Conservation (phyloP, 2,113 vertebrate genomes). For the Gymnocephalus cernua region DNA sequence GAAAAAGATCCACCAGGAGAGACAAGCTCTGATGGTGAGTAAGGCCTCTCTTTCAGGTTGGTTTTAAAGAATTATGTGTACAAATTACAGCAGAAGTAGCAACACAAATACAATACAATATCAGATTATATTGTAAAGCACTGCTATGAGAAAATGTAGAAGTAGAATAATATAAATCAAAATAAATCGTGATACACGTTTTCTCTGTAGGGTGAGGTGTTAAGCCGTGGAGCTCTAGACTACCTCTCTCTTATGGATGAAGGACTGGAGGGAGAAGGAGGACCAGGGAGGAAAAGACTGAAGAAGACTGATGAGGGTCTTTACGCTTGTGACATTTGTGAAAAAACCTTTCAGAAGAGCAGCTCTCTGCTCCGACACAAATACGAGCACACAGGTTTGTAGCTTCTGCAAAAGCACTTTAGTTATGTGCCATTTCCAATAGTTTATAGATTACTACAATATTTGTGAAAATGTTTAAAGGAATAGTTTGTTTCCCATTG, state of each 20-base stretch:
- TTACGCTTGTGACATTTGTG: conserved; percentile 88
- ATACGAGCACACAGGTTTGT: conserved; percentile 89
- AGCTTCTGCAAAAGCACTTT: not conserved
- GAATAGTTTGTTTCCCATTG: not conserved
- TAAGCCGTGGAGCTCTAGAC: conserved; percentile 75
- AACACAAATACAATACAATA: not conserved
- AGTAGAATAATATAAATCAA: not conserved
- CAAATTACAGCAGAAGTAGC: not conserved
- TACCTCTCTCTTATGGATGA: conserved; percentile 83
- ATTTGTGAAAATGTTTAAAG: not conserved
- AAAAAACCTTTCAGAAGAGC: conserved; percentile 90
- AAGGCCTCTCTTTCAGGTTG: not conserved
- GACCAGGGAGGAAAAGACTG: conserved; percentile 81
- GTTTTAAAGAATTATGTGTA: not conserved
- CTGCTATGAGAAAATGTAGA: not conserved
- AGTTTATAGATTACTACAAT: not conserved
- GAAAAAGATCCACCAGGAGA: conserved; percentile 81
- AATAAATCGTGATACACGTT: not conserved
- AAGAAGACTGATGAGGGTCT: conserved; percentile 87
- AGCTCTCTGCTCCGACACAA: conserved; percentile 89
- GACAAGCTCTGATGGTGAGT: conserved; percentile 81
- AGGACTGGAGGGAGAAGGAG: conserved; percentile 76
- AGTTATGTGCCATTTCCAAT: not conserved
- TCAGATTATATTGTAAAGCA: not conserved
- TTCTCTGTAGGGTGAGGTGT: conserved; percentile 74